A percentile compares a stretch with the other conserved stretches of the same genome.
These are phyloP conservation scores for Formica exsecta DNA, from an alignment of 1,140 invertebrate species.

Conservation along the genomic window DNA sequence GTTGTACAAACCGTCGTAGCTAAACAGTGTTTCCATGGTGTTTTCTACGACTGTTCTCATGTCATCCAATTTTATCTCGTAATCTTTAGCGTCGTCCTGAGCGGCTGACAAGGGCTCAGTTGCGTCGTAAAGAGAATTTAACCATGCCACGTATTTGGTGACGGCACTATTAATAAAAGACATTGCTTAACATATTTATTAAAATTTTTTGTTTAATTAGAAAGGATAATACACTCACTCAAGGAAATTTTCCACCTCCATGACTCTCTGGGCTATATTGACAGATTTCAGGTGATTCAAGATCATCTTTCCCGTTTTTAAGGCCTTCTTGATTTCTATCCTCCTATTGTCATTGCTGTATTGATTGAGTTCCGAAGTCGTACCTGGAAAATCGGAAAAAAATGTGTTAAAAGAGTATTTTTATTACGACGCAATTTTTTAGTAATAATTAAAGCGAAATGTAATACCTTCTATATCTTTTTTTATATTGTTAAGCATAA, in stretches of 20 bases:
- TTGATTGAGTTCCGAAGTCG: constrained; percentile 85
- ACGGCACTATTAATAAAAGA: constrained; percentile 68
- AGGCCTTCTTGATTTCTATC: constrained; percentile 87
- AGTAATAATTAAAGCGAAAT: not conserved
- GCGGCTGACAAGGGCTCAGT: constrained; percentile 83
- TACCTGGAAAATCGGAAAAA: constrained; percentile 70
- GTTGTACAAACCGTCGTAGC: constrained; percentile 81
- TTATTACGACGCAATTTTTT: not conserved
- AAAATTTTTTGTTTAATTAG: constrained; percentile 28
- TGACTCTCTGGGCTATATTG: constrained; percentile 83
- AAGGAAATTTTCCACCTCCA: constrained; percentile 85
- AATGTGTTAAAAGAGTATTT: not conserved
- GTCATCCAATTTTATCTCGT: constrained; percentile 79
- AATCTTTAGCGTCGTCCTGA: constrained; percentile 78
- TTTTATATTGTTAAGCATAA: constrained; percentile 80
- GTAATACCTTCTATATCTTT: constrained; percentile 77
- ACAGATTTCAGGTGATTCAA: constrained; percentile 87
- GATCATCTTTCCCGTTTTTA: constrained; percentile 88
- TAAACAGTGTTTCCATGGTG: constrained; percentile 81
- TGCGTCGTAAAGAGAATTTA: constrained; percentile 83
- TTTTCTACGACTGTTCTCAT: constrained; percentile 79
- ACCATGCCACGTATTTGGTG: constrained; percentile 82
- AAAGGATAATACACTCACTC: constrained; percentile 71
- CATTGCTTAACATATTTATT: constrained; percentile 18
- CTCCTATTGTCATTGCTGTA: constrained; percentile 88